Conservation (phyloP, 2,113 vertebrate genomes). For the Galemys pyrenaicus region DNA sequence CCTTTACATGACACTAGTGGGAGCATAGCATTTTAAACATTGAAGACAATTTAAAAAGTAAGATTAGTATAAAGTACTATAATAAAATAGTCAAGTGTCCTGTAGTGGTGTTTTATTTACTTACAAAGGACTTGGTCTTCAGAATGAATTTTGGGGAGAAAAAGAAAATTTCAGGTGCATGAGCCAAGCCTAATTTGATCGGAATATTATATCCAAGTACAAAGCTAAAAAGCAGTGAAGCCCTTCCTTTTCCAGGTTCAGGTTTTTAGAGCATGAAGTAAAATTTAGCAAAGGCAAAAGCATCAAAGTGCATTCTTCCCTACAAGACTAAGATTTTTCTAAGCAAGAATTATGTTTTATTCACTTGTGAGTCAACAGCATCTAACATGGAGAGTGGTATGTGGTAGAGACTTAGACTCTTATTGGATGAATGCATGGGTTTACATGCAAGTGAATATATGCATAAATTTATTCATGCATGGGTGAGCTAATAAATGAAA, state of each 20-base stretch:
- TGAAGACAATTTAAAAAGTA: background rate
- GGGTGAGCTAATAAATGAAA: constrained; percentile 38
- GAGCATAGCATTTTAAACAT: background rate
- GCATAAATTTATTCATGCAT: background rate
- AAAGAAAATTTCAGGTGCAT: background rate
- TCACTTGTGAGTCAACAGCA: background rate
- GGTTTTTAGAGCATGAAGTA: background rate
- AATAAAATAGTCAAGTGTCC: background rate
- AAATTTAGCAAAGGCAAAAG: background rate
- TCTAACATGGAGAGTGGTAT: background rate
- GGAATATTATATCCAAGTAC: background rate
- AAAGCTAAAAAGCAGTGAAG: background rate
- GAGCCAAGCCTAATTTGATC: background rate
- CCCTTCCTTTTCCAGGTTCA: background rate
- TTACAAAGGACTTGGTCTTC: background rate
- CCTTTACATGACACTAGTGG: background rate
- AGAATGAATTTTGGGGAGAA: background rate
- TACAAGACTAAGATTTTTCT: background rate
- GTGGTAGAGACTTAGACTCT: background rate
- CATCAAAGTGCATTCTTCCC: background rate
- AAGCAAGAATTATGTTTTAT: background rate
- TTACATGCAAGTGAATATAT: constrained; percentile 47
- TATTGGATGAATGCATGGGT: background rate
- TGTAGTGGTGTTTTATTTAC: too few species aligned
- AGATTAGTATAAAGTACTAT: background rate